Evolutionary conservation across 2,113 vertebrate species (phyloP), one percentile per base, ranked within the genome.

Genomic region (Sinocyclocheilus rhinocerous): DNA sequence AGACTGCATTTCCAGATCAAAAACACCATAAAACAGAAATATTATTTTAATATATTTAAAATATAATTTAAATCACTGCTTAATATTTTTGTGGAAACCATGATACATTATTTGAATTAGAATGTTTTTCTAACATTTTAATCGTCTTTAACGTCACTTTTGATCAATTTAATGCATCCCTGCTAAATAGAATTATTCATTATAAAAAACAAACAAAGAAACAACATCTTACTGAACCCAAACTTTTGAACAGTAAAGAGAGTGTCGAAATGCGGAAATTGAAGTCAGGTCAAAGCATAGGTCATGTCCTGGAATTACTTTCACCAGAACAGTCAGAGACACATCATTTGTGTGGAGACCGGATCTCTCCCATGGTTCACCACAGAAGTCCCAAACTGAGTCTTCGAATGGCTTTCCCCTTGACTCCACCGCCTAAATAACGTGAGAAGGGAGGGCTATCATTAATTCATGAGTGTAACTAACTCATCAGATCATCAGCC

Each of bases 401-500:
- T 84, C 75, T 52, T 77, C 52, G 76, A 87, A 84, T 45, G 59
- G 39, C 76, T 69, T 84, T 73, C 83, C 82, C 86, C 42, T 55
- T 4, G 69, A 84, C 65, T 4, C 42, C 63, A 36, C 59, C 5
- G 77, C 63, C 76, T 77, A 77, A 73, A 86, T 84, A 89, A 77
- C 39, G 24, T 76, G 69, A 55, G 77, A 50, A 48, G 76, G 81
- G 50, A 83, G 76, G 45, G 76, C 70, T 36, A 65, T 76, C 82
- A 84, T 87, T 86, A 87, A 89, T 89, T 87, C 78, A 81, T 63
- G 77, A 81, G 45, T 61, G 85, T 84, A 83, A 75, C 65, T 42
- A 89, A 86, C 72, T 87, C 83, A 84, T 50, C 75, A 83, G 76
- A 81, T 81, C 85, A 86, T 76, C 76, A 48, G 59, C 59, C 70